Base-by-base conservation (phyloP, 1,140 invertebrate genomes). In the Cataglyphis hispanica region DNA sequence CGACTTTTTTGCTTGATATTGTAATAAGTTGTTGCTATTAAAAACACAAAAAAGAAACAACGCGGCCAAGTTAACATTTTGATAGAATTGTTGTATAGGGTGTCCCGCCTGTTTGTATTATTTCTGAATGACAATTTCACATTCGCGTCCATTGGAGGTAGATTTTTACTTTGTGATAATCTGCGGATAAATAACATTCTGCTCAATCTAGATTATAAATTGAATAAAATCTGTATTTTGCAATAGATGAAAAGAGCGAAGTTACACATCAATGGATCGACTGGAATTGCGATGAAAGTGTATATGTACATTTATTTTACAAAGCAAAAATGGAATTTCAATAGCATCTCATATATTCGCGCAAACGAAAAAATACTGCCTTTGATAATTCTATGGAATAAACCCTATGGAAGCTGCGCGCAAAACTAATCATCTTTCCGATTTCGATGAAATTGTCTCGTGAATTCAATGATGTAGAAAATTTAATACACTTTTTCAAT, bases 371-470 rank as follows among this genome's bases (percentile, higher is more conserved):
- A 46, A 66, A 13, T 31, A 67, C 64, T 80, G 34, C 25, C 61
- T 66, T 58, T n/a, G 19, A 66, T 81, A 67, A 58, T 67, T 85
- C 37, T 50, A 37, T 56, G n/a, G 22, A 37, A 56, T 84, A 63
- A 76, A 84, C 63, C 22, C 25, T 34, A 22, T 58, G 50, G 67
- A 58, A 83, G 40, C 53, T 40, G 19, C 19, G 11, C 25, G 3
- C 25, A 61, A 60, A 84, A 74, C 66, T 84, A 84, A 84, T 75
- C 53, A 63, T 22, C 69, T 74, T 70, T 83, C 80, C 67, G 67
- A 75, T 84, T 75, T 34, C 53, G 31, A 46, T 56, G 13, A 60
- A 43, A 75, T 74, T 63, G 80, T 40, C 53, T 61, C 56, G 80
- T 34, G 22, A 37, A 75, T 75, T 75, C 80, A 53, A 74, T 56